Evolutionary conservation across 1,140 invertebrate species (phyloP), one percentile per base, ranked within the genome.

Genomic region (Nilaparvata lugens): DNA sequence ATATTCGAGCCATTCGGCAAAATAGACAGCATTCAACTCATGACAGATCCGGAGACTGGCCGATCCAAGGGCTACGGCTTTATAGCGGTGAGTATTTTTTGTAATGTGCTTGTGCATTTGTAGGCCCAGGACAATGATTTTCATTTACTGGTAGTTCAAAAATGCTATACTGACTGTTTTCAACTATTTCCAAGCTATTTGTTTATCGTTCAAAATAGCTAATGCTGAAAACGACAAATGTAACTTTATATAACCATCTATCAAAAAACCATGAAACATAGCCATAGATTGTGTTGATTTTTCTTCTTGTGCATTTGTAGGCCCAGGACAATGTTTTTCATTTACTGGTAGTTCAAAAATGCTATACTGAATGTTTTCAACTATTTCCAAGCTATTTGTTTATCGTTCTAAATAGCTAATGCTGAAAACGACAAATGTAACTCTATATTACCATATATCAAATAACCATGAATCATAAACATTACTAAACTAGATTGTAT

Each of bases 1-100:
- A 98, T 99, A 61, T 99, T 99, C 78, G 97, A 99, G 76, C 97
- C 97, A 1, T 99, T 99, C 78, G 97, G 97, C 56, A 95, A 95
- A 81, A 96, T 99, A 72, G 95, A 98, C 72, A 90, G 89, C 63
- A 97, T 99, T 68, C 93, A 97, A 74, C 75, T 99, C 19, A 95
- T 97, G 68, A 93, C 89, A 77, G 95, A 99, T 75, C 87, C 88
- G 25, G 95, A 98, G 76, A 94, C 92, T 28, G 91, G 89, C 21
- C 82, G 93, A 63, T 98, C 95, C 11, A 95, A 96, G 79, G 97
- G 96, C 54, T 98, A 96, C 76, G 97, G 95, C 9, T 98, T 98
- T 75, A 85, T 99, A 58, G 97, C 93, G 68, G 94, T 97, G 80
- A 85, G 83, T 83, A 61, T 42, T 24, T 48, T 2, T n/a, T n/a